Percentiles rank a stretch among this genome's conserved stretches.
These are phyloP conservation scores for Xiphorhynchus erythropygius DNA, from an alignment of 2,797 vertebrate genomes.

Conservation along the genomic window DNA sequence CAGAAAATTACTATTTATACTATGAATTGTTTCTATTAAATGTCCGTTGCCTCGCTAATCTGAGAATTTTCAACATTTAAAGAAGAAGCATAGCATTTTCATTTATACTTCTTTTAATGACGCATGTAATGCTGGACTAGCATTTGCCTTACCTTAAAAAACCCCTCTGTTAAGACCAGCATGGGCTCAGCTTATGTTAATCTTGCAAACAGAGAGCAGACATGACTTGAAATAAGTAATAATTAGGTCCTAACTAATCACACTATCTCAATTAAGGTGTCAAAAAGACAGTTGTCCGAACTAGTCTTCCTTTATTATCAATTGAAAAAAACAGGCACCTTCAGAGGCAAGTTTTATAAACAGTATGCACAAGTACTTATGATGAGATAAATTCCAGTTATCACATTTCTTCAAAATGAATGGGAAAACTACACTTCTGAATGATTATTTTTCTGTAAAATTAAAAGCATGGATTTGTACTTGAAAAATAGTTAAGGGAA, in stretches of 20 bases:
- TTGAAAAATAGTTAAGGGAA: background rate
- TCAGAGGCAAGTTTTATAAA: background rate
- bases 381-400: background rate
- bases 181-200: background rate
- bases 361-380: background rate
- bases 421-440: background rate
- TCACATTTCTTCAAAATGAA: background rate
- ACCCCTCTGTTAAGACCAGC: background rate
- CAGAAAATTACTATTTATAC: background rate
- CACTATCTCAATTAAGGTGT: background rate
- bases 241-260: background rate
- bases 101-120: background rate
- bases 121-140: background rate
- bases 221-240: background rate
- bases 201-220: background rate
- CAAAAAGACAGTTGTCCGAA: background rate
- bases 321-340: background rate
- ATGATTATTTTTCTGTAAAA: background rate
- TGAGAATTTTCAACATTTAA: background rate
- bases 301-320: background rate
- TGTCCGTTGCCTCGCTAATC: background rate
- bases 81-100: background rate
- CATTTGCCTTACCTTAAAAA: background rate
- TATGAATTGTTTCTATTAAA: background rate
- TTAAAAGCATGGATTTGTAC: background rate